phyloP scores from a whole-genome alignment of 2,113 vertebrate genomes.

The Campylorhamphus procurvoides region DNA sequence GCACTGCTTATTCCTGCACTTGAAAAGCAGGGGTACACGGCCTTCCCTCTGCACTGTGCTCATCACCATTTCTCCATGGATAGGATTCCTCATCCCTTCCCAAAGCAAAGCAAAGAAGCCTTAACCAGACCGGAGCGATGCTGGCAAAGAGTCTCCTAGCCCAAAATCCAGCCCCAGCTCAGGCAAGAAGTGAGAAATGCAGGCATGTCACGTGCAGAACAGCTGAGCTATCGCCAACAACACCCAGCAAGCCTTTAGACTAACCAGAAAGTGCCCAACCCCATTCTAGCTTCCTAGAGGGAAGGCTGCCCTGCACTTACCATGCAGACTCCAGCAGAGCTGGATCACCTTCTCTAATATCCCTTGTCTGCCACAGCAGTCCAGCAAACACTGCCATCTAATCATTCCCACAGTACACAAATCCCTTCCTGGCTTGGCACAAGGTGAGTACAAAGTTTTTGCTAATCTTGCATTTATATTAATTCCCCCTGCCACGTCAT shows the following conservation, averaged over 20 bases:
- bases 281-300: neutral
- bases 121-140: neutral
- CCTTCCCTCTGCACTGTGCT: neutral
- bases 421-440: neutral
- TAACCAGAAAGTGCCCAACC: conserved; percentile 3
- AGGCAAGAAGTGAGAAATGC: neutral
- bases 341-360: neutral
- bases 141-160: neutral
- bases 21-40: neutral
- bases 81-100: neutral
- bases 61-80: neutral
- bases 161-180: neutral
- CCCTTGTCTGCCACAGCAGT: neutral
- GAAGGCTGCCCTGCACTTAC: neutral
- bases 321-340: neutral
- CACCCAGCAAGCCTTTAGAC: neutral
- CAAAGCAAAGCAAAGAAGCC: neutral
- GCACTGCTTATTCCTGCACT: neutral
- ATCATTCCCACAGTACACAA: neutral
- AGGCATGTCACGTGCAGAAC: neutral
- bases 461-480: neutral
- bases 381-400: neutral
- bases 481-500: neutral
- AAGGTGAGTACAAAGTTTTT: neutral
- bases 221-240: neutral